Conservation (phyloP, 2,113 vertebrate genomes). For the Eidolon helvum region DNA sequence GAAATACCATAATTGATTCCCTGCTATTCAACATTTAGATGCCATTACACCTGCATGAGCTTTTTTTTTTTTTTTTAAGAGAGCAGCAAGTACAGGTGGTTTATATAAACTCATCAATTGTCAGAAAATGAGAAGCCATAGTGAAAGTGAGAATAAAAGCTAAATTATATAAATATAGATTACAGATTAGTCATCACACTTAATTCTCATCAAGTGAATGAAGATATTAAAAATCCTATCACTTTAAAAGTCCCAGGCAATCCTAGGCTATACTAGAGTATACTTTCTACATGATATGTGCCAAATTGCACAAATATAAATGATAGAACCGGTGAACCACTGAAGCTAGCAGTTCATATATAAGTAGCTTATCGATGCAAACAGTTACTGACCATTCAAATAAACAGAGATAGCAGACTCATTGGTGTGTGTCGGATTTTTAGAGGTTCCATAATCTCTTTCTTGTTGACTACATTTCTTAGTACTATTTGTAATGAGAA, state of each 20-base stretch:
- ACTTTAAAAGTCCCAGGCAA: background rate
- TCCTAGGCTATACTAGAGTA: background rate
- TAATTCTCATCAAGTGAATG: background rate
- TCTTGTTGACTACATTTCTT: constrained; percentile 40
- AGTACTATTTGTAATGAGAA: background rate
- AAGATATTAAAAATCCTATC: background rate
- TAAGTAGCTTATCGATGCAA: constrained; percentile 53
- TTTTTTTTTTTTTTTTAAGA: background rate
- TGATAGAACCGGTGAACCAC: constrained; percentile 34
- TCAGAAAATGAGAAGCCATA: background rate
- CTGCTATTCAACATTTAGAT: background rate
- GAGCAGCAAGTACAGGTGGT: background rate
- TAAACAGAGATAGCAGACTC: constrained; percentile 39
- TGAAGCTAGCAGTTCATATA: background rate
- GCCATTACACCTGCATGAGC: background rate
- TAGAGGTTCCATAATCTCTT: background rate
- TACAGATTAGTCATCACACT: constrained; percentile 2
- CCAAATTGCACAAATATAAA: constrained; percentile 58
- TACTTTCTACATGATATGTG: constrained; percentile 47
- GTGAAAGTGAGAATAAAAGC: background rate
- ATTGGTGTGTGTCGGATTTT: constrained; percentile 19
- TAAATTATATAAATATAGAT: background rate
- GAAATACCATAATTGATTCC: background rate
- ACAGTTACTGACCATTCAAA: constrained; percentile 39
- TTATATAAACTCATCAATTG: background rate